These are phyloP conservation scores for Pseudomyrmex cubaensis DNA, from an alignment of 1,140 invertebrate genomes.

Conservation along the genomic window DNA sequence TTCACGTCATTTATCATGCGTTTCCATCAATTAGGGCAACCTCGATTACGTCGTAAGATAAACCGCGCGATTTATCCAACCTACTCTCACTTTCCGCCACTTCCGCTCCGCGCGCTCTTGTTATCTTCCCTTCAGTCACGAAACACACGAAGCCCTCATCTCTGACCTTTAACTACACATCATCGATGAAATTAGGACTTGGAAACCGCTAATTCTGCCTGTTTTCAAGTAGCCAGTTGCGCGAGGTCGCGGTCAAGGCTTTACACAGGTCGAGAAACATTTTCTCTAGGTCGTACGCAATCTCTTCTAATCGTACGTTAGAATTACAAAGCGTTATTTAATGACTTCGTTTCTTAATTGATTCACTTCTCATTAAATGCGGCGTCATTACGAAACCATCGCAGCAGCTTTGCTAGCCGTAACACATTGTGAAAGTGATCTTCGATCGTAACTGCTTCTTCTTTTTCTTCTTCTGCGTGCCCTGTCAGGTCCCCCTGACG, in stretches of 20 bases:
- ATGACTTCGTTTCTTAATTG: constrained; percentile 7
- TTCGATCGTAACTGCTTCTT: constrained; percentile 19
- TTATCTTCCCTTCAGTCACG: constrained; percentile 39
- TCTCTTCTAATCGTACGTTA: constrained; percentile 10
- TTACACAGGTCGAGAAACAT: not conserved
- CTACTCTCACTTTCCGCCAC: constrained; percentile 45
- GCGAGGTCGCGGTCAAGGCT: constrained; percentile 49
- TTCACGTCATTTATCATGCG: constrained; percentile 30
- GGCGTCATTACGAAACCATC: not conserved
- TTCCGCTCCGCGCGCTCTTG: constrained; percentile 37
- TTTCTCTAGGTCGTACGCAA: not conserved
- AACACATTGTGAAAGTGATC: not conserved
- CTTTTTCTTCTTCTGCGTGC: too few relatives aligned
- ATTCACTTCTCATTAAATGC: not conserved
- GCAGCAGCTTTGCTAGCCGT: not conserved
- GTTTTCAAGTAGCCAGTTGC: constrained; percentile 21
- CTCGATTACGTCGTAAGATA: constrained; percentile 36
- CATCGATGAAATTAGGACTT: constrained; percentile 33
- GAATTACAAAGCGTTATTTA: constrained; percentile 22
- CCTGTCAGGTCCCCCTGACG: too few relatives aligned
- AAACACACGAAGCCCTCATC: constrained; percentile 28
- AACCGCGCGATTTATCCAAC: constrained; percentile 44
- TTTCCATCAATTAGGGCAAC: constrained; percentile 51
- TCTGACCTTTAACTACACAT: constrained; percentile 37
- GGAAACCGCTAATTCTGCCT: constrained; percentile 31